Percentiles rank a stretch among this genome's conserved stretches.
Conservation (phyloP, 2,113 vertebrate genomes). For the Formicarius rufipectus region DNA sequence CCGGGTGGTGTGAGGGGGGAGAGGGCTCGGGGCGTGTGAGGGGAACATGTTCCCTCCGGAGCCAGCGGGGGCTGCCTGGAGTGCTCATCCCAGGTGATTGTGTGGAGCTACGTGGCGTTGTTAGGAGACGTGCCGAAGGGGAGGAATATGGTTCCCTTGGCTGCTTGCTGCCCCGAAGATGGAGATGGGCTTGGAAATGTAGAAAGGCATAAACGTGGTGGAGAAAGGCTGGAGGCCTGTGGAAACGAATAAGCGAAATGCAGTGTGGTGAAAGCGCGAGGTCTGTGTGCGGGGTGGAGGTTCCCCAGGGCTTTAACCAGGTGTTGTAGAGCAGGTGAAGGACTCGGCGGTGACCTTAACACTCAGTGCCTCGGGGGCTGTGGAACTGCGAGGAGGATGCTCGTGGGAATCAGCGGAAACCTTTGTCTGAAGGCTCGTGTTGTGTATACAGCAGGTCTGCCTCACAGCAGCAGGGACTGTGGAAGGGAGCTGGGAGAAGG, state of each 20-base stretch:
- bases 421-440: conserved; percentile 31
- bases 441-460: background rate
- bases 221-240: background rate
- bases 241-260: background rate
- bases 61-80: background rate
- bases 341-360: background rate
- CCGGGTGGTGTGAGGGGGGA: background rate
- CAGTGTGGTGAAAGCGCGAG: background rate
- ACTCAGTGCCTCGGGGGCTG: background rate
- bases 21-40: background rate
- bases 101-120: conserved; percentile 30
- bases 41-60: background rate
- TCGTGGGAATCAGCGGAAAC: background rate
- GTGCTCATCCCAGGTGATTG: background rate
- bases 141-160: conserved; percentile 44
- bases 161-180: background rate
- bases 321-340: conserved; percentile 16
- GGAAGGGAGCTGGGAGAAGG: background rate
- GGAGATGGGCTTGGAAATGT: background rate
- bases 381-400: background rate
- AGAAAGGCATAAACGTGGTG: background rate
- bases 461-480: background rate
- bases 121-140: conserved; percentile 25
- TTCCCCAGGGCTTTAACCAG: background rate
- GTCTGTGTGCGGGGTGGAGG: background rate